Percentiles rank a stretch among this genome's conserved stretches.
Conservation (phyloP, 2,113 vertebrate genomes). For the Prunella fulvescens region DNA sequence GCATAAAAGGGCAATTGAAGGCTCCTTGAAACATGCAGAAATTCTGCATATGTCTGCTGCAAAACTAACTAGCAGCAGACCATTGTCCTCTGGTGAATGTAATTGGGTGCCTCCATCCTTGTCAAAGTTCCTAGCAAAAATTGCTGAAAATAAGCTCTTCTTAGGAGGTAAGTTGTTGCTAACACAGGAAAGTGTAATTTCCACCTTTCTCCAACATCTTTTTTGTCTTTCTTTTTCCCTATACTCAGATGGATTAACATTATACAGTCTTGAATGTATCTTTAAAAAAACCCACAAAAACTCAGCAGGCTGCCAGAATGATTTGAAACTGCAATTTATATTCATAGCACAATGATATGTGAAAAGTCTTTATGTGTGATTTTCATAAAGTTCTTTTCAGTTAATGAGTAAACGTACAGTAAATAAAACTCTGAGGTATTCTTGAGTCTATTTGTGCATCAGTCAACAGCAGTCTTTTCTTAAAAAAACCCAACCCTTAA, state of each 20-base stretch:
- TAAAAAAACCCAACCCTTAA: neutral
- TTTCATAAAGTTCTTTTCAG: neutral
- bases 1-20: neutral
- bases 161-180: neutral
- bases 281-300: neutral
- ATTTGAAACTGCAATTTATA: neutral
- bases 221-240: neutral
- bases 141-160: neutral
- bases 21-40: constrained; percentile 6
- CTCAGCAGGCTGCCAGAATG: neutral
- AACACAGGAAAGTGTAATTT: neutral
- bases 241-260: neutral
- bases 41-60: neutral
- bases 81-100: neutral
- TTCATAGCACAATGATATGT: neutral
- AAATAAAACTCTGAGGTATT: neutral
- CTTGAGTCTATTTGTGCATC: neutral
- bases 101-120: neutral
- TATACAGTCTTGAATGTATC: neutral
- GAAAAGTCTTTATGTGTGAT: neutral
- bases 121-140: neutral
- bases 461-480: neutral
- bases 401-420: neutral
- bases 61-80: neutral
- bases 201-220: neutral